phyloP scores from a whole-genome alignment of 2,888 invertebrate species.

The Cylindroiulus punctatus region DNA sequence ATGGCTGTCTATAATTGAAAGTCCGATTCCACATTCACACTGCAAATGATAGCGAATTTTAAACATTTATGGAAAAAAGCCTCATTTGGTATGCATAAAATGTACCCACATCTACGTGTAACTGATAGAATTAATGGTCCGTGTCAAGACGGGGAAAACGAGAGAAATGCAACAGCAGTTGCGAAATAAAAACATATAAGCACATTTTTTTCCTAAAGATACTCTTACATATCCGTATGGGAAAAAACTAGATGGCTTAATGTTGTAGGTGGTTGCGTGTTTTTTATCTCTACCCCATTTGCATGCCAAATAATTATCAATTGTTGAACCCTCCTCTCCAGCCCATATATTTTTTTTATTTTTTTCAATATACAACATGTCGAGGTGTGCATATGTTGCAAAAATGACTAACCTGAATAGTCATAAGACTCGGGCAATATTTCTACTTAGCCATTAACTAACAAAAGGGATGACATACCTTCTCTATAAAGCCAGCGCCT shows the following conservation, averaged over 20 bases:
- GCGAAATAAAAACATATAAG: not conserved
- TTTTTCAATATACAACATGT: not conserved
- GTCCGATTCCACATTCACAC: not conserved
- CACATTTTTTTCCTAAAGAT: conserved; percentile 6
- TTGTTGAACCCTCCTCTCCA: not conserved
- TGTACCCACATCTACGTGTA: not conserved
- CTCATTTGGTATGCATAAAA: not conserved
- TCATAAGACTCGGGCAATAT: not conserved
- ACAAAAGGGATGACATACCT: not conserved
- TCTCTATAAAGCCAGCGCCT: too few relatives aligned
- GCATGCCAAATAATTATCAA: conserved; percentile 18
- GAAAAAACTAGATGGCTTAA: not conserved
- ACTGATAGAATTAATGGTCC: conserved; percentile 7
- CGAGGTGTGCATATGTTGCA: not conserved
- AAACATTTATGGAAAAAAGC: not conserved
- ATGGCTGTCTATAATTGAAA: too few relatives aligned
- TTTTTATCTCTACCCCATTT: conserved; percentile 10
- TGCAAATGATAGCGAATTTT: conserved; percentile 3
- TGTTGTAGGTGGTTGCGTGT: not conserved
- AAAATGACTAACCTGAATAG: not conserved
- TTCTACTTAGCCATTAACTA: not conserved
- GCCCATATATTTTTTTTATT: not conserved
- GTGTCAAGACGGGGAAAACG: not conserved
- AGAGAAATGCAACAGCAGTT: conserved; percentile 18
- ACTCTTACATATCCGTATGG: not conserved